These are phyloP conservation scores for Loxodonta africana DNA, from an alignment of 2,113 vertebrate species.

Conservation along the genomic window DNA sequence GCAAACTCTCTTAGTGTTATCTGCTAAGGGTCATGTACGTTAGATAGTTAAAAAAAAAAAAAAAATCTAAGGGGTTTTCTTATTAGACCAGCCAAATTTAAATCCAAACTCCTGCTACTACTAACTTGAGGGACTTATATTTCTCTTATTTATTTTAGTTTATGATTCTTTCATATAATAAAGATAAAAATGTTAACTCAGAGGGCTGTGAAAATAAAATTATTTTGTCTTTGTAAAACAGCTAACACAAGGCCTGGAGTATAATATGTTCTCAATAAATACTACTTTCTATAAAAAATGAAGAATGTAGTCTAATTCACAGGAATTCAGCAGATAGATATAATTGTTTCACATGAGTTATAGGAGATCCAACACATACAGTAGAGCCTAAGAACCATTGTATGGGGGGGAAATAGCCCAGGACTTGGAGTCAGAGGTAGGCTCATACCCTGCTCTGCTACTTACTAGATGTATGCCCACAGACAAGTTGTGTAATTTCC, in stretches of 20 bases:
- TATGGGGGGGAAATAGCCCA: accelerated
- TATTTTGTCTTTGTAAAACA: not conserved
- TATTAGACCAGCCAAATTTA: not conserved
- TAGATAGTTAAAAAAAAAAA: not conserved
- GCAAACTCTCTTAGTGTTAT: not conserved
- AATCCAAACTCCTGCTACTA: not conserved
- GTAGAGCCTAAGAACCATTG: not conserved
- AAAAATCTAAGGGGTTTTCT: not conserved
- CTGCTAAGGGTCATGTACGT: not conserved
- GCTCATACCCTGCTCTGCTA: not conserved
- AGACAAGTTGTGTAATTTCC: not conserved
- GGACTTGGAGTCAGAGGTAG: not conserved
- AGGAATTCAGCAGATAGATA: not conserved
- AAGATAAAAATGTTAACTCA: not conserved
- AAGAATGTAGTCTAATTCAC: not conserved
- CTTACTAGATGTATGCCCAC: not conserved
- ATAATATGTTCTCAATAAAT: not conserved
- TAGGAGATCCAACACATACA: not conserved
- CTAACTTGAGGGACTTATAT: not conserved
- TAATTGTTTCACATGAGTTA: not conserved
- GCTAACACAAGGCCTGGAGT: not conserved
- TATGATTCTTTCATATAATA: not conserved
- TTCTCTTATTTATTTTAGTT: not conserved
- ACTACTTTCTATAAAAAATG: not conserved
- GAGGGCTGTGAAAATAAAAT: not conserved